Conservation (phyloP, 2,888 invertebrate species). For the Drepana falcataria region DNA sequence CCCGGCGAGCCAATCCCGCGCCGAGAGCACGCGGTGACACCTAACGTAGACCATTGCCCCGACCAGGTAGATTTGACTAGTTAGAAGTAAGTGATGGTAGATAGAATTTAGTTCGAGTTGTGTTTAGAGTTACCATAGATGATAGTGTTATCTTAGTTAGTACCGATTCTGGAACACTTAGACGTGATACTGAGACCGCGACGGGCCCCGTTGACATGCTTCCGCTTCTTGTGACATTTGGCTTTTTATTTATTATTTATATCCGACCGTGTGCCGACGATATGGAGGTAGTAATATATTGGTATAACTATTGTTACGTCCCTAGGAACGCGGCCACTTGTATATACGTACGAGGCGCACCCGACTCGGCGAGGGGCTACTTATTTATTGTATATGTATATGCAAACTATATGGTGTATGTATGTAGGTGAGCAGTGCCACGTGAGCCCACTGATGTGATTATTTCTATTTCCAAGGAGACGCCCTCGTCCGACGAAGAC, state of each 20-base stretch:
- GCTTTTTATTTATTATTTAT: slow-evolving; percentile 64
- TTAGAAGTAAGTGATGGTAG: slow-evolving; percentile 69
- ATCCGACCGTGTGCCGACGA: slow-evolving; percentile 22
- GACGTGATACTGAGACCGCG: slow-evolving; percentile 22
- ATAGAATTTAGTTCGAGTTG: slow-evolving; percentile 38
- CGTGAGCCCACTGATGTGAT: slow-evolving; percentile 43
- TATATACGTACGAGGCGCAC: slow-evolving; percentile 32
- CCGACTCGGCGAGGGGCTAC: too few relatives aligned
- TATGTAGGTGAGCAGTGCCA: slow-evolving; percentile 12
- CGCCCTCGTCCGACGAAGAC: slow-evolving; percentile 74
- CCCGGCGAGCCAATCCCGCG: too few relatives aligned
- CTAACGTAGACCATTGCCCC: slow-evolving; percentile 46
- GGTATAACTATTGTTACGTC: slow-evolving; percentile 12
- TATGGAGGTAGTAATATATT: slow-evolving; percentile 13
- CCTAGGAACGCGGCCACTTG: slow-evolving; percentile 23
- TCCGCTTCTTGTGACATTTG: slow-evolving; percentile 73
- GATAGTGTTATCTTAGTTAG: slow-evolving; percentile 2
- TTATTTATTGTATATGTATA: too few relatives aligned
- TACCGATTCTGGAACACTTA: not conserved
- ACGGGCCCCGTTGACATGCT: slow-evolving; percentile 41
- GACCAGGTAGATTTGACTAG: slow-evolving; percentile 47
- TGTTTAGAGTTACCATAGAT: slow-evolving; percentile 22
- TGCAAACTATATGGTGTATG: slow-evolving; percentile 10
- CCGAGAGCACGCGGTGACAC: slow-evolving; percentile 36
- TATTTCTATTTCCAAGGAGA: slow-evolving; percentile 65